These are phyloP conservation scores for Paragorgia papillata DNA, from an alignment of 92 coral and sea anemone species.

Conservation along the genomic window DNA sequence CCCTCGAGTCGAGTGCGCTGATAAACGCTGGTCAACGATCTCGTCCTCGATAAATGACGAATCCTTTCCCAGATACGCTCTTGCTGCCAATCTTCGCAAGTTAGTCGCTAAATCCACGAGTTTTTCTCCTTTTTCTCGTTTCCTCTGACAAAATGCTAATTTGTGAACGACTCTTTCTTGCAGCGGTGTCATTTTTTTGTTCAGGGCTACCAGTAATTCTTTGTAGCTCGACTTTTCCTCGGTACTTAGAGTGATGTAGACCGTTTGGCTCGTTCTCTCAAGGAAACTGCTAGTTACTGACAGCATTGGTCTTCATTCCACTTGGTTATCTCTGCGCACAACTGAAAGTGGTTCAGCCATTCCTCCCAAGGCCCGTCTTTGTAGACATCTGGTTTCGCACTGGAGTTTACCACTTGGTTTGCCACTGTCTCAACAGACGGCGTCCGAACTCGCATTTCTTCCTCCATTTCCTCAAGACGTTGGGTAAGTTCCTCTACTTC, in stretches of 20 bases:
- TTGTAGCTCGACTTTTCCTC: slow-evolving; percentile 14
- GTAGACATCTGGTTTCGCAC: slow-evolving; percentile 24
- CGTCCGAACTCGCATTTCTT: neutral
- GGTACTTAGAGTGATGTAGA: neutral
- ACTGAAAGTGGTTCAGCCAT: slow-evolving; percentile 33
- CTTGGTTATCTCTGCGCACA: slow-evolving; percentile 39
- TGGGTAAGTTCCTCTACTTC: neutral
- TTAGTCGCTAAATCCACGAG: neutral
- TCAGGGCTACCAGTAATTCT: slow-evolving; percentile 17
- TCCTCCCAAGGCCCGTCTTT: slow-evolving; percentile 32
- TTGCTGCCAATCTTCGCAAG: no score
- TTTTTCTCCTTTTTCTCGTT: neutral
- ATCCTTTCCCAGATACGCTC: slow-evolving; percentile 33
- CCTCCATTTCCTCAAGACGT: neutral
- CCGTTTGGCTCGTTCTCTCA: slow-evolving; percentile 34
- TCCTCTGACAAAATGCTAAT: slow-evolving; percentile 14
- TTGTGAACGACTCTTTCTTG: slow-evolving; percentile 40
- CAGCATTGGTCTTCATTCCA: slow-evolving; percentile 28
- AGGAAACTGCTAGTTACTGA: slow-evolving; percentile 35
- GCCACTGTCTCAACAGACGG: neutral
- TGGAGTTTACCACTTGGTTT: slow-evolving; percentile 8
- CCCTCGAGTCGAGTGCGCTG: slow-evolving; percentile 25
- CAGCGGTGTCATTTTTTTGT: slow-evolving; percentile 12
- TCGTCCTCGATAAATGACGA: slow-evolving; percentile 24
- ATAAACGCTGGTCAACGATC: slow-evolving; percentile 36